Base-by-base conservation (phyloP, 92 coral and sea anemone species). In the Porites evermanni region DNA sequence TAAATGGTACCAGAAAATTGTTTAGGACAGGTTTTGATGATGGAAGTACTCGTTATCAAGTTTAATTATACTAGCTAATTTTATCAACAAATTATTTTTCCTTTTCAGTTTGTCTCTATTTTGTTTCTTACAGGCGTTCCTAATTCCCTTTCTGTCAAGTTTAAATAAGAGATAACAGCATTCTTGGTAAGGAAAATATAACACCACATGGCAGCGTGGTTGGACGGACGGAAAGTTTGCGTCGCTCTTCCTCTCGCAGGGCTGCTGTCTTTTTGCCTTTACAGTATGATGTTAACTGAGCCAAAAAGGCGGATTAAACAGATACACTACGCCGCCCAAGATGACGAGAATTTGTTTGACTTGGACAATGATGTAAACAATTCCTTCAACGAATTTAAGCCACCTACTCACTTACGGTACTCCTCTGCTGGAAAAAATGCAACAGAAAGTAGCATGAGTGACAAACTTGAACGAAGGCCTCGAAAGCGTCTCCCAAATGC, bases 401-500 rank as follows among this genome's bases (percentile, higher is more conserved):
- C 24, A n/a, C n/a, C 70, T 10, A n/a, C 21, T 78, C 44, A 50
- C 6, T 18, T 9, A 32, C 19, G 11, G 75, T 13, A 47, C 47
- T 61, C 69, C 13, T 24, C 16, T 26, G 50, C 65, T 8, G 44
- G 47, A 64, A 64, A 70, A 23, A n/a, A 38, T 11, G 12, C 64
- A 14, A 12, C 3, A 26, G 16, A 19, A 14, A 26, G 18, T 26
- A 32, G 13, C 66, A 79, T 10, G 4, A 18, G 47, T 78, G 76
- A 17, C 32, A 52, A 4, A 4, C 6, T 38, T 38, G 47, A 4
- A 38, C 47, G 47, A 72, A 68, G 19, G 18, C 53, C 3, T 1
- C 56, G 9, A 70, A 90, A 74, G 66, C 91, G 94, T 14, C 74
- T 91, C 12, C 91, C 94, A 24, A 77, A 82, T 63, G 86, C 87